A percentile compares a stretch with the other conserved stretches of the same genome.
These are phyloP conservation scores for Urophycis tenuis DNA, from an alignment of 2,797 vertebrate genomes.

Conservation along the genomic window DNA sequence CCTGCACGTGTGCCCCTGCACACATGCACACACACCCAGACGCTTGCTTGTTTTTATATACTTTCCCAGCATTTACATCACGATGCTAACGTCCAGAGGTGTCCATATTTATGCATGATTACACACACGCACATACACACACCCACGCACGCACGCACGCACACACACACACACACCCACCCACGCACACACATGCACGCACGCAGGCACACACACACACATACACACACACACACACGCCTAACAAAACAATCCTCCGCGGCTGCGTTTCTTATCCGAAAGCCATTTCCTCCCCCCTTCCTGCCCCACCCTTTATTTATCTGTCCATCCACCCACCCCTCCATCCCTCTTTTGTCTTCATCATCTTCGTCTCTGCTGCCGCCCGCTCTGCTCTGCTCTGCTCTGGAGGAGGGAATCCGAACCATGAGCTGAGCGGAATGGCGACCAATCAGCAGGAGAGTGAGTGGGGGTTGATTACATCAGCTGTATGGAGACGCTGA, in stretches of 20 bases:
- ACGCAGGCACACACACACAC: neutral
- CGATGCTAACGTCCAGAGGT: too few relatives aligned
- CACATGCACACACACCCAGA: neutral
- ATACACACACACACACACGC: constrained; percentile 15
- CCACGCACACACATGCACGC: neutral
- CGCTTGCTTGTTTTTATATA: too few relatives aligned
- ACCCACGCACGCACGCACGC: constrained; percentile 15
- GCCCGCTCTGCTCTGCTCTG: constrained; percentile 15
- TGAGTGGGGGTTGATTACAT: constrained; percentile 63
- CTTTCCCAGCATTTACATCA: too few relatives aligned
- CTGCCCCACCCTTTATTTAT: constrained; percentile 39
- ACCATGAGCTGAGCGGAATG: constrained; percentile 55
- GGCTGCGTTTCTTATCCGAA: neutral
- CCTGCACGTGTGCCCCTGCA: neutral
- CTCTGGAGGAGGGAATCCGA: constrained; percentile 48
- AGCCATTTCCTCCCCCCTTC: constrained; percentile 37
- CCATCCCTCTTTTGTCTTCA: constrained; percentile 9
- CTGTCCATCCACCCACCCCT: constrained; percentile 19
- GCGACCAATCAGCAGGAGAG: constrained; percentile 66
- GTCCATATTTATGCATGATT: too few relatives aligned
- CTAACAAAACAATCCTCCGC: constrained; percentile 20
- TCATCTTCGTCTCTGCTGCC: constrained; percentile 24
- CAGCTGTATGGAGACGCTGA: constrained; percentile 53
- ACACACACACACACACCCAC: too few relatives aligned
- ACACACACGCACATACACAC: neutral